Conservation (phyloP, 2,888 invertebrate genomes). For the Acanthopleura granulata region DNA sequence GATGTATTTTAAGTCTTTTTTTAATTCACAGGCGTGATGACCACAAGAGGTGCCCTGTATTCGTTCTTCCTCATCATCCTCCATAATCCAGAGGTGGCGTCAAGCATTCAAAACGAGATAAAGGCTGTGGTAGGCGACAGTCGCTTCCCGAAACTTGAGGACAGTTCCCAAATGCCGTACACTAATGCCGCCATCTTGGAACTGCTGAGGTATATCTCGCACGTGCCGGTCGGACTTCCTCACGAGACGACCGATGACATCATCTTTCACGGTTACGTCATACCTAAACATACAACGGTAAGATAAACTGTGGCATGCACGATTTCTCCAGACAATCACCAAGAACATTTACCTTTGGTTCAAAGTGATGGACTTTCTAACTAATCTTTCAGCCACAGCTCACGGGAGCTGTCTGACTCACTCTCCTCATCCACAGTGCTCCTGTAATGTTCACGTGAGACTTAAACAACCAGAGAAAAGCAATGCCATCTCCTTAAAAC, state of each 20-base stretch:
- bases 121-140: neutral
- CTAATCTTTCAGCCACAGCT: too few species aligned
- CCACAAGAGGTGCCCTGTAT: neutral
- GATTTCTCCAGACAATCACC: too few species aligned
- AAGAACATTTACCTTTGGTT: too few species aligned
- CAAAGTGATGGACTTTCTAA: too few species aligned
- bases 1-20: too few species aligned
- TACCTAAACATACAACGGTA: neutral
- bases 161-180: neutral
- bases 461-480: too few species aligned
- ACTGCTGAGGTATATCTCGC: neutral
- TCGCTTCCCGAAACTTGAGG: neutral
- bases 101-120: neutral
- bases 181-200: neutral
- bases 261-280: neutral
- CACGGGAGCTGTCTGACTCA: too few species aligned
- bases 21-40: neutral
- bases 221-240: neutral
- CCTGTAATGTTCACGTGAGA: too few species aligned
- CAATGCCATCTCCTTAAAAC: too few species aligned
- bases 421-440: too few species aligned
- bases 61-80: neutral
- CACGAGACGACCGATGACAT: neutral
- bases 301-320: too few species aligned
- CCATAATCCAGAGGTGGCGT: neutral